Evolutionary conservation across 23 tunicate species (phyloP), one percentile per base, ranked within the genome.

Genomic region (Oikopleura dioica): DNA sequence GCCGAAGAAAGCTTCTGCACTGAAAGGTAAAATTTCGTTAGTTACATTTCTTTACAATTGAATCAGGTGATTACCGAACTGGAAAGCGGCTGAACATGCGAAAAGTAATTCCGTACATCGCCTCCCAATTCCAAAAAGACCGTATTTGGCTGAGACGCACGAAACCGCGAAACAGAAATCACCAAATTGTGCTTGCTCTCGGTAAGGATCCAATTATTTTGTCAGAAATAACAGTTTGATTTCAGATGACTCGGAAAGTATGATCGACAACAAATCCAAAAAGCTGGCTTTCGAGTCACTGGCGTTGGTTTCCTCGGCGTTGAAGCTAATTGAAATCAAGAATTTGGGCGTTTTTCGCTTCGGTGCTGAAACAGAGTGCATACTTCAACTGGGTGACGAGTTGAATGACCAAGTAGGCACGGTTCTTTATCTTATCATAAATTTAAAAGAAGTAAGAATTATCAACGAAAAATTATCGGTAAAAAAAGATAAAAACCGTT

Each of bases 201-300:
- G n/a, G n/a, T n/a, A n/a, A n/a, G n/a, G n/a, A n/a, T n/a, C n/a
- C n/a, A n/a, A n/a, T n/a, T n/a, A n/a, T n/a, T n/a, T n/a, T n/a
- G n/a, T n/a, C n/a, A n/a, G n/a, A n/a, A n/a, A n/a, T n/a, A n/a
- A n/a, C n/a, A n/a, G n/a, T n/a, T n/a, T n/a, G n/a, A n/a, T n/a
- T n/a, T n/a, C n/a, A 31, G 97, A 91, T 79, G 92, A 91, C 44
- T 85, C 92, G 9, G 78, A 82, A 0, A 85, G 92, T 67, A 91
- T 91, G 97, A 76, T 82, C 1, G 97, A 91, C 78, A 91, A 85
- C 76, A 84, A 91, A 38, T 82, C 97, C 9, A 91, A 91, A 51
- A 83, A 86, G 84, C 79, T 91, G 51, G 97, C 97, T 35, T 91
- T 85, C 80, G 97, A 91, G 68, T 85, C 97, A 0, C 83, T 85